Conservation (phyloP, 2,797 vertebrate genomes). For the Numenius phaeopus region DNA sequence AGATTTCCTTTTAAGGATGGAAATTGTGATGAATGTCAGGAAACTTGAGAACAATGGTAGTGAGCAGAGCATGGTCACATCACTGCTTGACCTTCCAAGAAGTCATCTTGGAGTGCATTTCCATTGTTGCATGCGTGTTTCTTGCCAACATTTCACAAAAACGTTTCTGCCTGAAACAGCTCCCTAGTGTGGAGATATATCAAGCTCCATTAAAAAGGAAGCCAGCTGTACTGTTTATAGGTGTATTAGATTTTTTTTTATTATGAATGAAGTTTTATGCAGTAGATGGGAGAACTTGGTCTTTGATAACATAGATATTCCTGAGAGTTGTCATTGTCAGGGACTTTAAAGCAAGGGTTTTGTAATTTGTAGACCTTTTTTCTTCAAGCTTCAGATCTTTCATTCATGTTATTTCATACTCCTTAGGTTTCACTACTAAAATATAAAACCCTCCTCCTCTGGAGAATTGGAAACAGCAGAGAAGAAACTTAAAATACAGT, state of each 20-base stretch:
- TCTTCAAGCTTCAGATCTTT: background rate
- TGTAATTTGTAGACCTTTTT: background rate
- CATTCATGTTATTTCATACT: background rate
- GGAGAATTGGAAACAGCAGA: background rate
- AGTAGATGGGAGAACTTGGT: background rate
- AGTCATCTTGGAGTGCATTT: background rate
- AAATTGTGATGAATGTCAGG: background rate
- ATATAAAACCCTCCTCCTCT: background rate
- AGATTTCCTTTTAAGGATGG: background rate
- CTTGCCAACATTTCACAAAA: conserved; percentile 19
- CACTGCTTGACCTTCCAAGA: background rate
- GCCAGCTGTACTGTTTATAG: conserved; percentile 22
- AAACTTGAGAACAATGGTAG: background rate
- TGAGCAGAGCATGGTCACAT: background rate
- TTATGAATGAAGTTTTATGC: background rate
- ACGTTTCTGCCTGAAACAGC: background rate
- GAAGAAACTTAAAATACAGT: background rate
- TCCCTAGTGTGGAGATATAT: background rate
- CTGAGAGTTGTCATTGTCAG: background rate
- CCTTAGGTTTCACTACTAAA: background rate
- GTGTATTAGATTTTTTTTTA: background rate
- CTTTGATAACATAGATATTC: background rate
- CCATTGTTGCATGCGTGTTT: background rate
- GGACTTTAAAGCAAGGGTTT: background rate
- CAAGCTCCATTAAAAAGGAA: conserved; percentile 51